Base-by-base conservation (phyloP, 2,888 invertebrate genomes). In the Apamea crenata region DNA sequence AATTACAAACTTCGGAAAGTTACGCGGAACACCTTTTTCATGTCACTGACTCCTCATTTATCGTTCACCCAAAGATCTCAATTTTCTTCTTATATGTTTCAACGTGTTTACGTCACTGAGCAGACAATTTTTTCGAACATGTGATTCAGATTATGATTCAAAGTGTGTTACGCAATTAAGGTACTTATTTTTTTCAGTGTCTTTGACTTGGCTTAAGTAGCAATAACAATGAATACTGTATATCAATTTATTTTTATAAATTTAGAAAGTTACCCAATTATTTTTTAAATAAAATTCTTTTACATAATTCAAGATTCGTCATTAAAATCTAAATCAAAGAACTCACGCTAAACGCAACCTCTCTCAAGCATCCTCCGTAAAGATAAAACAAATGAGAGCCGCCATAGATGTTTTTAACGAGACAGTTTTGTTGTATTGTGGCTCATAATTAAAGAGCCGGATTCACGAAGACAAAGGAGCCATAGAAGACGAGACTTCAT, bases 371-470 rank as follows among this genome's bases (percentile, higher is more conserved):
- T 5, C 32, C 66, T 77, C 4, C 16, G 44, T 16, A 53, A 77
- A 71, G 32, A 29, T 16, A 25, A n/a, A 53, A 73, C n/a, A 67
- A 73, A 79, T 76, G 69, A 78, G 2, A 21, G 59, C 36, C 14
- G 14, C 12, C 59, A 83, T 80, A 68, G 65, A 77, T 63, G 65
- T 66, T 56, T 71, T 70, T 77, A 85, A 82, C 50, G 85, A 81
- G 86, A 68, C 86, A 76, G 77, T 85, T 78, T 82, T 71, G 75
- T 69, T 63, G 74, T 83, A 86, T 79, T 87, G 78, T 84, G 68
- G 44, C 68, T 36, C 63, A 74, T 84, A 84, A 88, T 87, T 88
- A 88, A 81, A 86, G 78, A 76, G 68, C 70, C 82, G 77, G 82
- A 82, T 78, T 71, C 36, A 63, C 21, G 8, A 73, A 84, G n/a